A percentile compares a stretch with the other conserved stretches of the same genome.
Evolutionary conservation across 2,797 vertebrate species (phyloP).

Genomic region (Pterois miles): DNA sequence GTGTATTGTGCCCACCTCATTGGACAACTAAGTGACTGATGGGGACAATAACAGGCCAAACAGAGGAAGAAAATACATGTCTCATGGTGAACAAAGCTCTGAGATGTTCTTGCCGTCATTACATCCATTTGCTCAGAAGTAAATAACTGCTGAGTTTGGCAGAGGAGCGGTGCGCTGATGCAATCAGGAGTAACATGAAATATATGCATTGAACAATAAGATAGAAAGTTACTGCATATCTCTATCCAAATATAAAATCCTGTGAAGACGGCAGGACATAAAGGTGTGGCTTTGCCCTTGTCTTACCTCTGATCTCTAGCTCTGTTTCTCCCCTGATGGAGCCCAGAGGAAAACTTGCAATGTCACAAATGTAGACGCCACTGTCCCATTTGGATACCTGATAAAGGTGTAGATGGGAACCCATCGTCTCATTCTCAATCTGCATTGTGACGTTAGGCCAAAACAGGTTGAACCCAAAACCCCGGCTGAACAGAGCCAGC

Average conservation of each 20-base stretch:
- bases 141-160: conserved; percentile 38
- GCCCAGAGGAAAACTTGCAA: conserved; percentile 59
- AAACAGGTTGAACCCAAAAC: accelerated
- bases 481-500: conserved; percentile 39
- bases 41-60: background rate
- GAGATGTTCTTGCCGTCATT: conserved; percentile 17
- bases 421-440: accelerated
- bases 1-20: background rate
- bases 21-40: background rate
- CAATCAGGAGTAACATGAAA: conserved; percentile 48
- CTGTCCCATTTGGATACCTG: conserved; percentile 39
- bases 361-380: conserved; percentile 67
- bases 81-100: background rate
- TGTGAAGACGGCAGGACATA: background rate
- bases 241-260: background rate
- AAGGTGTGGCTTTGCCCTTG: background rate
- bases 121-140: conserved; percentile 24
- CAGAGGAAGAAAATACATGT: background rate
- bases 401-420: conserved; percentile 54
- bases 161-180: conserved; percentile 36
- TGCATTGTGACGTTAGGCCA: conserved; percentile 24
- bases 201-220: conserved; percentile 4
- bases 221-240: background rate
- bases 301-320: conserved; percentile 75
- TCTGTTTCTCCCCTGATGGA: background rate